phyloP scores from a whole-genome alignment of 2,113 vertebrate genomes.

The Miniopterus natalensis region DNA sequence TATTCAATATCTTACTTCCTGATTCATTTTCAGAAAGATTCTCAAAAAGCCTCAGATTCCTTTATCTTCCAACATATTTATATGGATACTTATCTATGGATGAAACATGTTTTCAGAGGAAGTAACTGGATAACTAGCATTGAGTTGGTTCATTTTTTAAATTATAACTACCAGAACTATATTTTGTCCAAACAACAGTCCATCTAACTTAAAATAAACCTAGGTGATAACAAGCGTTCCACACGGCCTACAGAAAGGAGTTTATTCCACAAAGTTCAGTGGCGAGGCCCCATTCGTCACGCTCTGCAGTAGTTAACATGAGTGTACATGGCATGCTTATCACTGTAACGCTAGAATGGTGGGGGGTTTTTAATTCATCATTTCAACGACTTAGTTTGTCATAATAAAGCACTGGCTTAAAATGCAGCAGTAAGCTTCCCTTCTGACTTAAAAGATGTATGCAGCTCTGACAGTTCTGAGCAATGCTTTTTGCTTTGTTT shows the following conservation, averaged over 20 bases:
- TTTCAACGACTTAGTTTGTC: conserved; percentile 29
- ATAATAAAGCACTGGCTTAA: conserved; percentile 65
- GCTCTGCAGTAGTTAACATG: conserved; percentile 73
- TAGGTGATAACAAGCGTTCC: conserved; percentile 70
- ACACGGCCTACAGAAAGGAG: conserved; percentile 72
- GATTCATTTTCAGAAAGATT: conserved; percentile 71
- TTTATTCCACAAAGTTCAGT: conserved; percentile 82
- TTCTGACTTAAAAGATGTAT: conserved; percentile 70
- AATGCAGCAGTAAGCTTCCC: conserved; percentile 54
- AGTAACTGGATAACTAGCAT: conserved; percentile 61
- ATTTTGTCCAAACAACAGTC: conserved; percentile 52
- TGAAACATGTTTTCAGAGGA: neutral
- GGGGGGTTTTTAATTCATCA: conserved; percentile 54
- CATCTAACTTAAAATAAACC: conserved; percentile 70
- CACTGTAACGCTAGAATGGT: conserved; percentile 57
- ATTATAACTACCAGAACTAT: conserved; percentile 33
- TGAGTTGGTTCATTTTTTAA: conserved; percentile 32
- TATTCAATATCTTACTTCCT: neutral
- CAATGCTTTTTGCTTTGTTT: conserved; percentile 78
- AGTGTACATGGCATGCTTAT: conserved; percentile 70
- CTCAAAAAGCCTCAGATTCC: conserved; percentile 53
- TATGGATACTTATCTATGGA: neutral
- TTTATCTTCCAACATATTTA: neutral
- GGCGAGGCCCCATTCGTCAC: conserved; percentile 65
- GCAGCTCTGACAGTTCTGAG: conserved; percentile 71